phyloP scores from a whole-genome alignment of 1,140 invertebrate species.

The Drosophila saltans region DNA sequence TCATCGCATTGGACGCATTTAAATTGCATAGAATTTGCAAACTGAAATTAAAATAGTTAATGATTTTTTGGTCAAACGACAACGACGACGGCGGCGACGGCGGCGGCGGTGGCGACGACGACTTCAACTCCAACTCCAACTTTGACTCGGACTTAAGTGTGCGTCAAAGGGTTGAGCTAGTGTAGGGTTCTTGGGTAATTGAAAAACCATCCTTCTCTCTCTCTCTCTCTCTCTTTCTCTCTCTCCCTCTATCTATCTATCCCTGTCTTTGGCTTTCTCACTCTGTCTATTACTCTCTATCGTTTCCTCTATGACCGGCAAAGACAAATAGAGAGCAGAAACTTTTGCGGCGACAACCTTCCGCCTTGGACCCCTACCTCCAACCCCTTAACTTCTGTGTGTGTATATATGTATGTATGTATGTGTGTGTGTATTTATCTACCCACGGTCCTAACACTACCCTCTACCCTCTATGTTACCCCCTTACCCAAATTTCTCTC shows the following conservation, averaged over 20 bases:
- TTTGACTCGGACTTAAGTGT: constrained; percentile 9
- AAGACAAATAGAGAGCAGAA: constrained; percentile 70
- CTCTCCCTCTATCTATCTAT: neutral
- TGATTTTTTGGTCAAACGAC: constrained; percentile 75
- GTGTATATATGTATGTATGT: no score
- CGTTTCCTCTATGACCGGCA: constrained; percentile 25
- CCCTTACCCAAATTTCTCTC: neutral
- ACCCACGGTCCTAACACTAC: neutral
- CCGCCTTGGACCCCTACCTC: constrained; percentile 24
- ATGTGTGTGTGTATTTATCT: no score
- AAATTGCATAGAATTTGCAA: constrained; percentile 79
- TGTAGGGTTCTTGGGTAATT: constrained; percentile 52
- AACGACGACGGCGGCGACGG: constrained; percentile 28
- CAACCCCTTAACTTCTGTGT: neutral
- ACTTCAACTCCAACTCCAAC: constrained; percentile 21
- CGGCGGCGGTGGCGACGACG: constrained; percentile 26
- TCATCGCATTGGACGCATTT: constrained; percentile 57
- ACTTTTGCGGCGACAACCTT: constrained; percentile 72
- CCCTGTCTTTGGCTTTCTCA: neutral
- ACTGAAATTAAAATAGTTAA: constrained; percentile 81
- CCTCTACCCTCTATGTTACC: no score
- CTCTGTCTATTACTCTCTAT: constrained; percentile 7
- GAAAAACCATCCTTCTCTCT: constrained; percentile 57
- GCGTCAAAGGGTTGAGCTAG: constrained; percentile 8
- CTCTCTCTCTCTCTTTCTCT: neutral